These are phyloP conservation scores for Festucalex cinctus DNA, from an alignment of 2,113 vertebrate species.

Conservation along the genomic window DNA sequence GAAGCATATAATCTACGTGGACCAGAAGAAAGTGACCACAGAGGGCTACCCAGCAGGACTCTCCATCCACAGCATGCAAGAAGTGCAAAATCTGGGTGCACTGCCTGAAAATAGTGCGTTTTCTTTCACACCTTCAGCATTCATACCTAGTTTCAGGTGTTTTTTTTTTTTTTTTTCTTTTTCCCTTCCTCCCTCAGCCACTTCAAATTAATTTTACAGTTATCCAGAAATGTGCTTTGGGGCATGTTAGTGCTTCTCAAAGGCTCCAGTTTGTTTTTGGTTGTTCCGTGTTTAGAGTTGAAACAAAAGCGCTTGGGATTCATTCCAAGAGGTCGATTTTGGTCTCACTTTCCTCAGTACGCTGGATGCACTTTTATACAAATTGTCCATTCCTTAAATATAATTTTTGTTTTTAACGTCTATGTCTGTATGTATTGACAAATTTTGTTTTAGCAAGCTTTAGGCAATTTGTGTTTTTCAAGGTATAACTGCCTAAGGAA, in stretches of 20 bases:
- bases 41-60: constrained; percentile 81
- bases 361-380: not conserved
- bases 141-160: not conserved
- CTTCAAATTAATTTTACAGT: not conserved
- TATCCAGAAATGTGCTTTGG: not conserved
- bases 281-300: not conserved
- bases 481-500: not conserved
- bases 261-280: not conserved
- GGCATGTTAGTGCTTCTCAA: not conserved
- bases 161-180: not conserved
- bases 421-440: not conserved
- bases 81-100: constrained; percentile 83
- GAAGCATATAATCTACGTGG: constrained; percentile 89
- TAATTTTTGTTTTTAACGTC: not conserved
- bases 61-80: constrained; percentile 84
- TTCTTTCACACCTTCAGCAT: not conserved
- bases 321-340: not conserved
- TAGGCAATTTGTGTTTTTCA: not conserved
- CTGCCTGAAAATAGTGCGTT: constrained; percentile 88
- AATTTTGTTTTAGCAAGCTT: not conserved
- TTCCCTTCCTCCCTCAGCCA: too few species aligned
- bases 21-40: constrained; percentile 79
- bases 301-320: not conserved
- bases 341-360: not conserved
- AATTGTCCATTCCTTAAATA: not conserved